Conservation (phyloP, 2,797 vertebrate species). For the Phoxinus dragarum region DNA sequence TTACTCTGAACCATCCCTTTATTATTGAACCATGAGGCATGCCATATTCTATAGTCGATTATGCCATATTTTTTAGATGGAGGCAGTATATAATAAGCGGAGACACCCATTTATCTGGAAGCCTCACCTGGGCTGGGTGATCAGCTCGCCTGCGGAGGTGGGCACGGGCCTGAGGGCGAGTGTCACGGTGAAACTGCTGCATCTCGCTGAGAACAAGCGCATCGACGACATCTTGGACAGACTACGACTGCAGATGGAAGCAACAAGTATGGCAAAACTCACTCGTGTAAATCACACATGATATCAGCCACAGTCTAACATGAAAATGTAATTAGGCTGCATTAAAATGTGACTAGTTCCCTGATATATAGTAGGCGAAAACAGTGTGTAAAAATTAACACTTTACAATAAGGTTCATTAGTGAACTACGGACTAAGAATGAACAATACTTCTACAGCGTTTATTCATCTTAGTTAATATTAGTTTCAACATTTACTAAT, state of each 20-base stretch:
- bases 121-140: constrained; percentile 77
- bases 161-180: constrained; percentile 75
- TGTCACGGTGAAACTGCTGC: constrained; percentile 67
- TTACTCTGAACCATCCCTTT: not conserved
- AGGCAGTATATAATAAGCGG: constrained; percentile 66
- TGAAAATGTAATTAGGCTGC: not conserved
- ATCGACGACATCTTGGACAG: constrained; percentile 66
- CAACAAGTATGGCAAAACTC: constrained; percentile 49
- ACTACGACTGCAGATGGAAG: constrained; percentile 65
- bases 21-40: constrained; percentile 12
- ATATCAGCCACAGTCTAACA: not conserved
- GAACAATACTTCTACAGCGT: too few species aligned
- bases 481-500: too few species aligned
- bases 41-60: not conserved
- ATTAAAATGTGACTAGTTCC: not conserved
- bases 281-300: not conserved
- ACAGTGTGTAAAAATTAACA: not conserved
- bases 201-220: constrained; percentile 66
- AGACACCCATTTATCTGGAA: constrained; percentile 76
- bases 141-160: constrained; percentile 75
- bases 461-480: too few species aligned
- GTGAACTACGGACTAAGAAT: too few species aligned
- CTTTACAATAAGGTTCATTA: too few species aligned
- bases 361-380: not conserved
- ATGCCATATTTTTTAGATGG: constrained; percentile 62